A percentile compares a stretch with the other conserved stretches of the same genome.
Conservation (phyloP, 2,797 vertebrate species). For the Malurus leucopterus region DNA sequence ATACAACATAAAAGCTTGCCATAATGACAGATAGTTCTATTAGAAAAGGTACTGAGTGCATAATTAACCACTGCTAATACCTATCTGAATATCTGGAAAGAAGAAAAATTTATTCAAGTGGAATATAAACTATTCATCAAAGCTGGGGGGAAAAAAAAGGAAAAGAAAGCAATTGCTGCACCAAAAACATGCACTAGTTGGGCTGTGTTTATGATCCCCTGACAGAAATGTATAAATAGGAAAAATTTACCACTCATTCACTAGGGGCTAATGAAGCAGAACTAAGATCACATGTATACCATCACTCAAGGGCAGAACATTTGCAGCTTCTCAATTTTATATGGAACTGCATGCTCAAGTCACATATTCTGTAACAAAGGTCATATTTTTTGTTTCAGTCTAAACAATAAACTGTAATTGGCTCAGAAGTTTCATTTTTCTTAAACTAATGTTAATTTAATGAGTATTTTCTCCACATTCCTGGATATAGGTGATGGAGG, state of each 20-base stretch:
- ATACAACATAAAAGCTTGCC: conserved; percentile 56
- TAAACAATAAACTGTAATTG: conserved; percentile 75
- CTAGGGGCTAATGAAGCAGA: conserved; percentile 73
- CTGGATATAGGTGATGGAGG: conserved; percentile 70
- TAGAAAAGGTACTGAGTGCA: conserved; percentile 63
- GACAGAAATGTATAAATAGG: conserved; percentile 69
- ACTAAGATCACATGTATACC: conserved; percentile 62
- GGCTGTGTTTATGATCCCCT: conserved; percentile 67
- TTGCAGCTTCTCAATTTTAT: conserved; percentile 64
- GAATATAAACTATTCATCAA: conserved; percentile 69
- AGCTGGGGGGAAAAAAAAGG: conserved; percentile 30
- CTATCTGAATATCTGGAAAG: conserved; percentile 62
- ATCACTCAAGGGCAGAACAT: conserved; percentile 57
- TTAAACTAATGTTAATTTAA: conserved; percentile 81
- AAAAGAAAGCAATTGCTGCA: conserved; percentile 59
- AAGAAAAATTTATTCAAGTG: conserved; percentile 61
- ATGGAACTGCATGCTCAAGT: conserved; percentile 50
- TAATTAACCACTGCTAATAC: conserved; percentile 68
- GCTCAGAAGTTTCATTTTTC: conserved; percentile 72
- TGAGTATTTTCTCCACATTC: conserved; percentile 69
- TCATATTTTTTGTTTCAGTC: conserved; percentile 33
- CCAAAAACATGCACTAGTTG: conserved; percentile 53
- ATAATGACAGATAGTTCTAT: conserved; percentile 63
- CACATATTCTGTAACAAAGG: conserved; percentile 54
- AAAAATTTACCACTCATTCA: conserved; percentile 72